These are phyloP conservation scores for Poicephalus gulielmi DNA, from an alignment of 2,113 vertebrate genomes.

Conservation along the genomic window DNA sequence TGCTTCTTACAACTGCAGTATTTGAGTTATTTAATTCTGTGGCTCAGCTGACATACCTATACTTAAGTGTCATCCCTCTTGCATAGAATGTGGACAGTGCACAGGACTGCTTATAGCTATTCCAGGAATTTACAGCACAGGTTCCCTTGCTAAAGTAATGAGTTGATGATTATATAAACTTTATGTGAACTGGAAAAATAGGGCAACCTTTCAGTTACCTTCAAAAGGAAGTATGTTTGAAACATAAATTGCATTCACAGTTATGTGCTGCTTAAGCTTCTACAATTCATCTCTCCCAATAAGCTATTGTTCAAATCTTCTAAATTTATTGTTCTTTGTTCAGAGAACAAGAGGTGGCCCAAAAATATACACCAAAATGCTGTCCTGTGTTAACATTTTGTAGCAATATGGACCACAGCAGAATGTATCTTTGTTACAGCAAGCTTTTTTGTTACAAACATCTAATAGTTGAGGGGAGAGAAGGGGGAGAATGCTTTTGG, in stretches of 20 bases:
- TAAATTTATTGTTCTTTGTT: not conserved
- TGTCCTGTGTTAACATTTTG: not conserved
- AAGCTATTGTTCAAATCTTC: conserved; percentile 10
- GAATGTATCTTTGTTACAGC: not conserved
- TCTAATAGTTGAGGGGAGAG: not conserved
- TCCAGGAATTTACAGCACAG: conserved; percentile 58
- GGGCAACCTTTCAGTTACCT: conserved; percentile 8
- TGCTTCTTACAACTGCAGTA: not conserved
- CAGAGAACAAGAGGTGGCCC: not conserved
- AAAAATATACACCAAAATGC: not conserved
- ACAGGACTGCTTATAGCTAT: conserved; percentile 20
- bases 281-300: not conserved
- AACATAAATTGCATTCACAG: not conserved
- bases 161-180: conserved; percentile 19
- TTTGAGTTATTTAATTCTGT: not conserved
- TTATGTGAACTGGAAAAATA: conserved; percentile 19
- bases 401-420: not conserved
- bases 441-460: not conserved
- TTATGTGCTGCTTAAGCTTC: conserved; percentile 13
- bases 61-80: not conserved
- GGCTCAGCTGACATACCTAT: not conserved
- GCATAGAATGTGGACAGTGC: not conserved
- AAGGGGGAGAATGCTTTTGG: not conserved
- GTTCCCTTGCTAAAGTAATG: conserved; percentile 1
- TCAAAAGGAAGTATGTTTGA: conserved; percentile 36